Evolutionary conservation across 1,140 invertebrate species (phyloP).

Genomic region (Nasonia giraulti): DNA sequence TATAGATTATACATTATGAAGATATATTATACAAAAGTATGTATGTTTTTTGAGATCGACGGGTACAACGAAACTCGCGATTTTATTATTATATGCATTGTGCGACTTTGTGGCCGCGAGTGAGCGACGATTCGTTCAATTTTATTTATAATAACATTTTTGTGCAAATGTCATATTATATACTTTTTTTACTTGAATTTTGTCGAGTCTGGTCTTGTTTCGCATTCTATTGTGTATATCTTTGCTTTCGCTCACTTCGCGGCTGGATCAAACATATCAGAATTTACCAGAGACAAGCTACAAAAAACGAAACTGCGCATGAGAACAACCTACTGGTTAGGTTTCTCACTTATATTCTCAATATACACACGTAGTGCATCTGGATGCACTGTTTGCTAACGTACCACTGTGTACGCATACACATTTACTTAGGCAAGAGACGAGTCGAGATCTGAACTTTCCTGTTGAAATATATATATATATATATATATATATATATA

Average conservation of each 20-base stretch:
- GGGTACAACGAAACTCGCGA: conserved; percentile 12
- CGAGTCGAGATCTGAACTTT: conserved; percentile 23
- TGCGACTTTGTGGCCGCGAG: neutral
- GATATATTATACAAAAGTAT: neutral
- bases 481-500: conserved; percentile 22
- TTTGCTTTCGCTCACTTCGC: neutral
- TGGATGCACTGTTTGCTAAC: conserved; percentile 15
- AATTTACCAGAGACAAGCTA: neutral
- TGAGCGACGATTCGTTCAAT: neutral
- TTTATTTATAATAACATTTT: neutral
- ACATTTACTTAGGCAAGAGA: neutral
- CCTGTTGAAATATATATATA: conserved; percentile 24
- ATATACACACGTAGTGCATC: neutral
- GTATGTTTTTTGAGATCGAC: neutral
- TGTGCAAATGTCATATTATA: neutral
- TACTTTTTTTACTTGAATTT: neutral
- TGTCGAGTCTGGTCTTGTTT: neutral
- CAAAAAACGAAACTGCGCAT: neutral
- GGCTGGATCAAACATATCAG: neutral
- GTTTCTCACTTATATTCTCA: conserved; percentile 9
- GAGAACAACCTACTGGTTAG: conserved; percentile 30
- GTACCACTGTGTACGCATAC: neutral
- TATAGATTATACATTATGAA: conserved; percentile 13
- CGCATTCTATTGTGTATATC: neutral
- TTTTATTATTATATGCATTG: neutral